Base-by-base conservation (phyloP, 1,140 invertebrate species). In the Camponotus vicinus region DNA sequence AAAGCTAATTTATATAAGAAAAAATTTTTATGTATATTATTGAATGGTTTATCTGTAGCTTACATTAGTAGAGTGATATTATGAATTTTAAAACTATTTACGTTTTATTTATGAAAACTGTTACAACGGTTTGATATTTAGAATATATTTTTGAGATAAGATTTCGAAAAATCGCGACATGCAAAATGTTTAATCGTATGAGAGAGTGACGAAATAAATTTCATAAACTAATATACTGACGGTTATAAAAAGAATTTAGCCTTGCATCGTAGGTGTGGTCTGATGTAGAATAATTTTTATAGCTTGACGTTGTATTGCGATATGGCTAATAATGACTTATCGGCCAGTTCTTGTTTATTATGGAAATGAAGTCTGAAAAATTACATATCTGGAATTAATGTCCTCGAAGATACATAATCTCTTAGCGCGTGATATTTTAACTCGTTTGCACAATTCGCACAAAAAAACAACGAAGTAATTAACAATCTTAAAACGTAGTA, bases 221-320 rank as follows among this genome's bases (percentile, higher is more conserved):
- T 76, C 66, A 85, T 59, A 85, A 91, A 80, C 88, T 87, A 78
- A 83, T 63, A 82, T 75, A 90, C 67, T 82, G 67, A 61, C 69
- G 59, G 45, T 27, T 8, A 86, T 88, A 93, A 90, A 93, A 91
- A 91, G 91, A 90, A 92, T 92, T 88, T 92, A 79, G 85, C 92
- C 92, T 93, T 92, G 92, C 49, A 52, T 84, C 75, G 89, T 87
- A 92, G 92, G 92, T 93, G 92, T 90, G 92, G 92, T 92, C 86
- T 86, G 32, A 70, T 49, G 57, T 61, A 88, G 70, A 69, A 87
- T 86, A 75, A 88, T 88, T 86, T 91, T 91, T 91, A 86, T 79
- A 69, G 32, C 85, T 71, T 71, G 86, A 37, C 45, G 49, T 69
- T 67, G 57, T 79, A 63, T 78, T 88, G 67, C 83, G 64, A 83